phyloP scores from a whole-genome alignment of 2,113 vertebrate genomes.

The Cheirogaleus medius region DNA sequence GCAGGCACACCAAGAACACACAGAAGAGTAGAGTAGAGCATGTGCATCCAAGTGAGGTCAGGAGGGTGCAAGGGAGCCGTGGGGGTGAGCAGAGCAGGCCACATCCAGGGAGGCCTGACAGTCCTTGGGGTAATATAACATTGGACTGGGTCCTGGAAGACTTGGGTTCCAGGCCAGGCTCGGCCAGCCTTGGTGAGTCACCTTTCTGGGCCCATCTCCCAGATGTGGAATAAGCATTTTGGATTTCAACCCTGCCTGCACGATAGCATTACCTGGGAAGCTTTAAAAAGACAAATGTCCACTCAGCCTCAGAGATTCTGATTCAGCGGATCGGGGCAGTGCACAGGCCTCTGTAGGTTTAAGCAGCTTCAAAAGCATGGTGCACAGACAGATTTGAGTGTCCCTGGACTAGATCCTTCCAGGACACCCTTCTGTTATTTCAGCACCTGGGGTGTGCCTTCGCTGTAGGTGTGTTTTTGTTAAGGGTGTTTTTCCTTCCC shows the following conservation, averaged over 20 bases:
- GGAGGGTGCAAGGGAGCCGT: rapidly evolving
- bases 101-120: background rate
- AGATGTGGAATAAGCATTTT: background rate
- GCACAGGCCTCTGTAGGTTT: rapidly evolving
- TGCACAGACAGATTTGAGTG: rapidly evolving
- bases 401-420: background rate
- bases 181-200: background rate
- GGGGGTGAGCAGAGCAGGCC: background rate
- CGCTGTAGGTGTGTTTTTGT: rapidly evolving
- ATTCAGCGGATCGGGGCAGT: background rate
- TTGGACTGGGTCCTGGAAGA: background rate
- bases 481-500: no score
- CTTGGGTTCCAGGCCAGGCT: background rate
- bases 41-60: rapidly evolving
- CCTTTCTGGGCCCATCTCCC: background rate
- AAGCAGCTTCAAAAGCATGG: background rate
- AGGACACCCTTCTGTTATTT: background rate
- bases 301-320: background rate
- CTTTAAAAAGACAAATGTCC: background rate
- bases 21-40: rapidly evolving
- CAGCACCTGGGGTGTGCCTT: background rate
- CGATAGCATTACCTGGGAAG: background rate
- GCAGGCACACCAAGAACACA: rapidly evolving
- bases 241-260: background rate
- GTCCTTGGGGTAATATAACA: rapidly evolving